These are phyloP conservation scores for Hylaeus anthracinus DNA, from an alignment of 1,140 invertebrate genomes.

Conservation along the genomic window DNA sequence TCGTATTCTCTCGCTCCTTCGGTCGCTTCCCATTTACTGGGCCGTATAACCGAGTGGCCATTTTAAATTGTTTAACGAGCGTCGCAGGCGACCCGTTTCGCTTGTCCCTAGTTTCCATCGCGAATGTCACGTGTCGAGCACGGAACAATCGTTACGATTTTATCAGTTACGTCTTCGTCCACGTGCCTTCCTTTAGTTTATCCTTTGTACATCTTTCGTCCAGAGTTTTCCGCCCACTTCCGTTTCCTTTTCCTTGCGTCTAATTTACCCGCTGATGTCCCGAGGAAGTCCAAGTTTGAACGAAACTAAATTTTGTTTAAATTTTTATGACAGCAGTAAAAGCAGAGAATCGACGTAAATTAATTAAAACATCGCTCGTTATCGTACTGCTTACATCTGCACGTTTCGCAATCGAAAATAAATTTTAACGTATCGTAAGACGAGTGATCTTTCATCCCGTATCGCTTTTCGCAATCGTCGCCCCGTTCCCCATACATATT, in stretches of 20 bases:
- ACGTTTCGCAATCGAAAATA: constrained; percentile 2
- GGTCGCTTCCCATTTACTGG: neutral
- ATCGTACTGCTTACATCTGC: neutral
- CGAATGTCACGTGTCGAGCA: constrained; percentile 1
- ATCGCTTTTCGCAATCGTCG: constrained; percentile 13
- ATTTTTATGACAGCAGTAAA: neutral
- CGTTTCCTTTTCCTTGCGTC: neutral
- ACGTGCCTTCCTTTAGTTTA: constrained; percentile 30
- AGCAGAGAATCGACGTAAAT: neutral
- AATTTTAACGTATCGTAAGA: constrained; percentile 2
- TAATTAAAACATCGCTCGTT: neutral
- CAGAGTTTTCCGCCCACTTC: neutral
- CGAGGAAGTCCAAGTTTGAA: neutral
- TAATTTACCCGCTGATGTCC: neutral
- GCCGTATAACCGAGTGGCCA: neutral
- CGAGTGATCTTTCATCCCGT: constrained; percentile 13
- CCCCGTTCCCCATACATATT: constrained; percentile 17
- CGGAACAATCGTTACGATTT: constrained; percentile 31
- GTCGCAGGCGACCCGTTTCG: constrained; percentile 9
- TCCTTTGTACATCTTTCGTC: neutral
- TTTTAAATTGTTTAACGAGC: constrained; percentile 43
- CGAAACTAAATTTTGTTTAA: neutral
- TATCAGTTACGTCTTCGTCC: constrained; percentile 5
- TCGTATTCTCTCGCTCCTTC: neutral
- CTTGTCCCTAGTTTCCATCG: neutral